phyloP scores from a whole-genome alignment of 2,797 vertebrate genomes.

The Coregonus ussuriensis region DNA sequence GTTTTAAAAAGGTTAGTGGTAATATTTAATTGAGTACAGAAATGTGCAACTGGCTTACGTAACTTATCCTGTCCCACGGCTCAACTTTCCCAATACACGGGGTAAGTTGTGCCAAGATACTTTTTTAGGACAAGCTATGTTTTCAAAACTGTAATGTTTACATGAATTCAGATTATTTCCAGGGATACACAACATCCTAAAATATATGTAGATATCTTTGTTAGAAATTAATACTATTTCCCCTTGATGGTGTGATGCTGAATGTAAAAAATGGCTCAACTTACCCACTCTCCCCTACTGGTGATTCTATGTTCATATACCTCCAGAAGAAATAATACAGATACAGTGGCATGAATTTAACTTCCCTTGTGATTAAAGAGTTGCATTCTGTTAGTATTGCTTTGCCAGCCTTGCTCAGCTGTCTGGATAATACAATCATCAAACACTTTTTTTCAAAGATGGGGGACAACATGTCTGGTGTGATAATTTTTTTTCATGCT shows the following conservation, averaged over 20 bases:
- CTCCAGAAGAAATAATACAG: background rate
- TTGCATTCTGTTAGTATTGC: constrained; percentile 52
- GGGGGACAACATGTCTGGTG: constrained; percentile 60
- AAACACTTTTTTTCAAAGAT: constrained; percentile 61
- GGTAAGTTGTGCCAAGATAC: no score
- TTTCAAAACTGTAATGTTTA: background rate
- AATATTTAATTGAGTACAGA: no score
- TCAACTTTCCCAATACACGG: no score
- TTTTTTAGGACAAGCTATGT: background rate
- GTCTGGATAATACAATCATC: constrained; percentile 70
- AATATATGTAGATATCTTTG: no score
- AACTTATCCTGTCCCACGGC: no score
- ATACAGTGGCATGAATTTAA: background rate
- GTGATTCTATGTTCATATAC: background rate
- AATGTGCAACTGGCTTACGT: no score
- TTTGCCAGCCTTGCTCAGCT: constrained; percentile 59
- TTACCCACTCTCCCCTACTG: background rate
- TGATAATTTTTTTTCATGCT: constrained; percentile 61
- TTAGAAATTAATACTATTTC: no score
- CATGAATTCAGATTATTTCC: background rate
- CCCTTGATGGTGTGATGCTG: no score
- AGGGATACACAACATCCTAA: no score
- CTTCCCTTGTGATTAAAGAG: constrained; percentile 13
- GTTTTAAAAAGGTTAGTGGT: no score
- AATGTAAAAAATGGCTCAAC: no score